These are phyloP conservation scores for Drosophila cyrtoloma DNA, from an alignment of 2,888 invertebrate genomes.

Conservation along the genomic window DNA sequence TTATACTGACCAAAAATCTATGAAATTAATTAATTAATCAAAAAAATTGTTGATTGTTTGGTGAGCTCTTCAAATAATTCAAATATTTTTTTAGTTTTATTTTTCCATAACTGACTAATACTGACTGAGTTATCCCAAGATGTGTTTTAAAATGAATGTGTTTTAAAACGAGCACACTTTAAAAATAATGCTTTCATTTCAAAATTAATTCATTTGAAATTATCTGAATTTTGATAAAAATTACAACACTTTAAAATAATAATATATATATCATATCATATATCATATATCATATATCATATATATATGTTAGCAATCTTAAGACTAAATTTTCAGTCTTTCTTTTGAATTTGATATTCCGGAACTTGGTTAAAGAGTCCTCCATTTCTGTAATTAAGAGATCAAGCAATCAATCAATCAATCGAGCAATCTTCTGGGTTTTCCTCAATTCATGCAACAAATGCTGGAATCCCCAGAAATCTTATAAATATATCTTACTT, in stretches of 20 bases:
- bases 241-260: not conserved
- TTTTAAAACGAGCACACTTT: too few species aligned
- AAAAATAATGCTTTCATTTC: not conserved
- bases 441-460: too few species aligned
- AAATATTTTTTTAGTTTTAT: not conserved
- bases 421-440: too few species aligned
- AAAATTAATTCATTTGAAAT: not conserved
- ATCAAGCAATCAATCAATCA: too few species aligned
- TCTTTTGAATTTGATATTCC: too few species aligned
- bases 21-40: not conserved
- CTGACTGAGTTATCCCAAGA: not conserved
- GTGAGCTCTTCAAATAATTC: not conserved
- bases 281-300: not conserved
- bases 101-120: too few species aligned
- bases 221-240: not conserved
- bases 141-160: too few species aligned
- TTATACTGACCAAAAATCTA: not conserved
- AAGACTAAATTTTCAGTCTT: not conserved
- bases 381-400: too few species aligned
- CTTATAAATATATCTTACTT: too few species aligned
- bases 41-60: not conserved
- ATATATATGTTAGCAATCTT: not conserved
- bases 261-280: not conserved
- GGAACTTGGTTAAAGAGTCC: too few species aligned
- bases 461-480: fast-evolving